These are phyloP conservation scores for Charaxes varanes DNA, from an alignment of 1,140 invertebrate genomes.

Conservation along the genomic window DNA sequence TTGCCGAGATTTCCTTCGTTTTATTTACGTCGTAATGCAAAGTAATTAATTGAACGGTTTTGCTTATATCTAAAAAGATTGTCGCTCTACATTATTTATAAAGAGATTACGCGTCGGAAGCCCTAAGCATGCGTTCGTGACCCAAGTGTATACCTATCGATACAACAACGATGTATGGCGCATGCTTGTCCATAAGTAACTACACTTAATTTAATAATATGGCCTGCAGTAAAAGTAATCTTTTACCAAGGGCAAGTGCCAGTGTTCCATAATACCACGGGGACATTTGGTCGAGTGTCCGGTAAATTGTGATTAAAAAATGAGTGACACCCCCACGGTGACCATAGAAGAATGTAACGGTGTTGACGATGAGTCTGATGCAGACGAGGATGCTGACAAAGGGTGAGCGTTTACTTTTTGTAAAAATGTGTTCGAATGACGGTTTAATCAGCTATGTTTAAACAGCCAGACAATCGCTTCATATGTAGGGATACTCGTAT, in stretches of 20 bases:
- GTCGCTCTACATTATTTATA: no score
- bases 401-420: slow-evolving; percentile 7
- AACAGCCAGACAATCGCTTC: no score
- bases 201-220: slow-evolving; percentile 74
- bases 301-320: slow-evolving; percentile 27
- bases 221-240: slow-evolving; percentile 65
- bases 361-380: slow-evolving; percentile 40
- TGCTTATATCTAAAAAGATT: no score
- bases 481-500: no score
- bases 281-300: slow-evolving; percentile 33
- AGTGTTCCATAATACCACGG: slow-evolving; percentile 43
- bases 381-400: slow-evolving; percentile 44
- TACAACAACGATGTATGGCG: slow-evolving; percentile 44
- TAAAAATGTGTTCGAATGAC: no score
- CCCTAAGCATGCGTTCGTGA: slow-evolving; percentile 66
- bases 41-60: no score
- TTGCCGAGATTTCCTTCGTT: no score
- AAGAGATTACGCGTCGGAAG: slow-evolving; percentile 64
- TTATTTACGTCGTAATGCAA: no score
- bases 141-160: slow-evolving; percentile 34
- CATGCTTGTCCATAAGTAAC: slow-evolving; percentile 67
- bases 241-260: slow-evolving; percentile 63
- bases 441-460: no score
- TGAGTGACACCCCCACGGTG: slow-evolving; percentile 62
- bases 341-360: slow-evolving; percentile 59